A percentile compares a stretch with the other conserved stretches of the same genome.
phyloP scores from a whole-genome alignment of 1,140 invertebrate species.

The Caenorhabditis latens region DNA sequence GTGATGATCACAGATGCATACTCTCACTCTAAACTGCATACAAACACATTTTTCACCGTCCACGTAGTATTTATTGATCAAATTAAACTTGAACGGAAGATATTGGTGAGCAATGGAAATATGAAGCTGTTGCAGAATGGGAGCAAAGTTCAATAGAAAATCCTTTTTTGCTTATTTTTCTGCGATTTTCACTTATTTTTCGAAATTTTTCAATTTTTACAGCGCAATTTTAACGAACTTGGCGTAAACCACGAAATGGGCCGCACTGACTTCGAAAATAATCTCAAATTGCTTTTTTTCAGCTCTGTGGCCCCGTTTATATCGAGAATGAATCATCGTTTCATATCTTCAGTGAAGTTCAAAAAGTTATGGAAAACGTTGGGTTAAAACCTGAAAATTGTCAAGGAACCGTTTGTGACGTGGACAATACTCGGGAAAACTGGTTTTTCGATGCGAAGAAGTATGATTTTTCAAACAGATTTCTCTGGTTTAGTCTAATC shows the following conservation, averaged over 20 bases:
- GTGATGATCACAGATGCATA: conserved; percentile 13
- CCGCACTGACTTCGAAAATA: too few relatives aligned
- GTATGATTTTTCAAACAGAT: too few relatives aligned
- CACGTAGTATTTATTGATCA: background rate
- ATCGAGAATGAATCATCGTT: background rate
- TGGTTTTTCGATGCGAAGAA: background rate
- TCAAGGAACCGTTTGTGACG: background rate
- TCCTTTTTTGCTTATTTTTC: too few relatives aligned
- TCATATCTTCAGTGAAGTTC: background rate
- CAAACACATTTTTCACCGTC: background rate
- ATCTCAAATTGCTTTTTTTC: background rate
- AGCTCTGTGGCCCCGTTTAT: background rate
- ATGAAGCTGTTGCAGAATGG: too few relatives aligned
- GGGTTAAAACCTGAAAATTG: background rate
- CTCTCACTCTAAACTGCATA: background rate
- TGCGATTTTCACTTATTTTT: too few relatives aligned
- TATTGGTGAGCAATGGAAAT: background rate
- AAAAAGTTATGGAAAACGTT: background rate
- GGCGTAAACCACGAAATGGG: too few relatives aligned
- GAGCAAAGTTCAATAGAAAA: too few relatives aligned
- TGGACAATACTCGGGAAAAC: background rate
- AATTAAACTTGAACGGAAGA: background rate
- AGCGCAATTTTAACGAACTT: too few relatives aligned
- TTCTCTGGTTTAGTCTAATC: too few relatives aligned
- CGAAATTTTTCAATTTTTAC: too few relatives aligned